A percentile compares a stretch with the other conserved stretches of the same genome.
These are phyloP conservation scores for Megastigmus dorsalis DNA, from an alignment of 2,888 invertebrate genomes.

Conservation along the genomic window DNA sequence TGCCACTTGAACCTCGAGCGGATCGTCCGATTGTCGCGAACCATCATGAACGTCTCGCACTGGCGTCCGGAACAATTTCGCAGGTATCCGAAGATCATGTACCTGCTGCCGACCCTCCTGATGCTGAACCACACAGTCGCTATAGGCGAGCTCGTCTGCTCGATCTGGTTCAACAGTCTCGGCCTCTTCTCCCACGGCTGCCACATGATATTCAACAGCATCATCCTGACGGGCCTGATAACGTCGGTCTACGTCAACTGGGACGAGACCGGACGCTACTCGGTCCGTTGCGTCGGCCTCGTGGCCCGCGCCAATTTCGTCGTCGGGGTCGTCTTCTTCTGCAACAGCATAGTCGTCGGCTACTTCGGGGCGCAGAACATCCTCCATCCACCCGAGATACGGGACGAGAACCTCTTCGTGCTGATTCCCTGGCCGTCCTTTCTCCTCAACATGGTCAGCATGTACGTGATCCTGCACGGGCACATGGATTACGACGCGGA, in stretches of 20 bases:
- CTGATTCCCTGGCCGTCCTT: slow-evolving; percentile 6
- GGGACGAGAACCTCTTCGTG: background rate
- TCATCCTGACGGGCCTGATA: background rate
- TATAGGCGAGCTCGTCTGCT: background rate
- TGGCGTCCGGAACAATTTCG: too few species aligned
- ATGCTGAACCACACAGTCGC: background rate
- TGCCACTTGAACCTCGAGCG: too few species aligned
- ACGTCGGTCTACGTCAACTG: background rate
- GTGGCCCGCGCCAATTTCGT: background rate
- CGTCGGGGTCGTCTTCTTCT: background rate
- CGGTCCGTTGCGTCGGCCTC: background rate
- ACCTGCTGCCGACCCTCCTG: background rate
- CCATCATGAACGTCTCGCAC: too few species aligned
- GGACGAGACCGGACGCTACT: background rate
- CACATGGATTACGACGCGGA: too few species aligned
- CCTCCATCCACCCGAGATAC: background rate
- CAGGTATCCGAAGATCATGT: background rate
- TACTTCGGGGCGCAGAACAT: background rate
- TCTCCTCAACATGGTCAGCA: background rate
- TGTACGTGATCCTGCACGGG: background rate
- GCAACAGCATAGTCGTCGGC: too few species aligned
- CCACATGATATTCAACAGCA: slow-evolving; percentile 6
- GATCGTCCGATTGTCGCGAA: too few species aligned
- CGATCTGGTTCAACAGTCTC: background rate
- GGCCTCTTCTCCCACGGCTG: slow-evolving; percentile 6